A percentile compares a stretch with the other conserved stretches of the same genome.
These are phyloP conservation scores for Nymphalis urticae DNA, from an alignment of 2,888 invertebrate genomes.

Conservation along the genomic window DNA sequence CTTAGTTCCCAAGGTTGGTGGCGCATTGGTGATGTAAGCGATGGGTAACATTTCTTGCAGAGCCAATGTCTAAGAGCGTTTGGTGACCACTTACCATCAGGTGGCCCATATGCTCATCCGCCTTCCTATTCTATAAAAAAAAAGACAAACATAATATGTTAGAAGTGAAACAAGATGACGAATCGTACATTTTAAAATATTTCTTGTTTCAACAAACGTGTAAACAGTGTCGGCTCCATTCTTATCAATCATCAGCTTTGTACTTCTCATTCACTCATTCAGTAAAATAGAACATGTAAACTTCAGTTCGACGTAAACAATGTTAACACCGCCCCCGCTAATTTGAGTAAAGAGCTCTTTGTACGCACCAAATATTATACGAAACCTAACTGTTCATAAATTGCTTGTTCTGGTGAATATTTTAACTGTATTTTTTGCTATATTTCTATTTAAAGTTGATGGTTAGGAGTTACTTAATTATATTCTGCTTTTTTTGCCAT, in stretches of 20 bases:
- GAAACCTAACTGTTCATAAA: conserved; percentile 25
- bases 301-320: conserved; percentile 31
- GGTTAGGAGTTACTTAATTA: too few relatives aligned
- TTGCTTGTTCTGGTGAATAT: not conserved
- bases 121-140: too few relatives aligned
- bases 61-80: too few relatives aligned
- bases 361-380: conserved; percentile 11
- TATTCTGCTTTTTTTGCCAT: too few relatives aligned
- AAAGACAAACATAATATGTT: not conserved
- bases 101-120: too few relatives aligned
- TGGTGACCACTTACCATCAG: too few relatives aligned
- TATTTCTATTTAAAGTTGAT: not conserved
- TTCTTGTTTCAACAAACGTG: conserved; percentile 8
- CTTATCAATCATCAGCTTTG: conserved; percentile 10
- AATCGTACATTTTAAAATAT: not conserved
- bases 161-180: not conserved
- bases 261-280: conserved; percentile 25
- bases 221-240: conserved; percentile 7
- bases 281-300: conserved; percentile 33
- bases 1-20: too few relatives aligned
- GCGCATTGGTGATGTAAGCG: too few relatives aligned
- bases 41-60: too few relatives aligned
- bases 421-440: not conserved
- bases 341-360: conserved; percentile 33
- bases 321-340: conserved; percentile 32